These are phyloP conservation scores for Drosophila serrata DNA, from an alignment of 1,140 invertebrate genomes.

Conservation along the genomic window DNA sequence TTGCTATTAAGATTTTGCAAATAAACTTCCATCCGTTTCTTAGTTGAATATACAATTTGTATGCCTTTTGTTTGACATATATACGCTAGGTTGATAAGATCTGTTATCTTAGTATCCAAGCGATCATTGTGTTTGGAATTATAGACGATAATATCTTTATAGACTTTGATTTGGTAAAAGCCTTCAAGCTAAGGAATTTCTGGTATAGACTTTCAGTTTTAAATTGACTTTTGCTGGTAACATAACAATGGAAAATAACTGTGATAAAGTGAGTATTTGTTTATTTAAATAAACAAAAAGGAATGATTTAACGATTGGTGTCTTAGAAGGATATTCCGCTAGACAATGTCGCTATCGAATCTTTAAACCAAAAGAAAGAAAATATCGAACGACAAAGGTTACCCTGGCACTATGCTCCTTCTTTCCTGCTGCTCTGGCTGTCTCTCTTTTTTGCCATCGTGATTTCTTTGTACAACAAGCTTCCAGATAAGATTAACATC, in stretches of 20 bases:
- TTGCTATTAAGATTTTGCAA: neutral
- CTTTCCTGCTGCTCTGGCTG: conserved; percentile 67
- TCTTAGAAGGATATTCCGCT: neutral
- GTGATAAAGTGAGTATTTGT: neutral
- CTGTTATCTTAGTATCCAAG: neutral
- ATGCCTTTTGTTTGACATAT: neutral
- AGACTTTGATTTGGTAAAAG: neutral
- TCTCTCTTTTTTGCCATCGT: conserved; percentile 67
- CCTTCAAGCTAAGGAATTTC: conserved; percentile 1
- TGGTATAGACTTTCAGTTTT: neutral
- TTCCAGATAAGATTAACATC: conserved; percentile 57
- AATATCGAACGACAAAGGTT: neutral
- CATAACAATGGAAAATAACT: conserved; percentile 4
- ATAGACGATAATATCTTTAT: conserved; percentile 9
- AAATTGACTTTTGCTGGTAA: neutral
- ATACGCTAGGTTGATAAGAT: neutral
- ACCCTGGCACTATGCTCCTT: conserved; percentile 64
- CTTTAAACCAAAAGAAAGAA: neutral
- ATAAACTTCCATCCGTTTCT: neutral
- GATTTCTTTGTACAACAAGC: conserved; percentile 55
- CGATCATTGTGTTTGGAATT: neutral
- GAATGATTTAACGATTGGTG: rapidly evolving
- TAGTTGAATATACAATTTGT: neutral
- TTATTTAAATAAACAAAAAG: no score
- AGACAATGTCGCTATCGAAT: neutral